Evolutionary conservation across 2,888 invertebrate genomes (phyloP), one percentile per base, ranked within the genome.

Genomic region (Aphodius sticticus): DNA sequence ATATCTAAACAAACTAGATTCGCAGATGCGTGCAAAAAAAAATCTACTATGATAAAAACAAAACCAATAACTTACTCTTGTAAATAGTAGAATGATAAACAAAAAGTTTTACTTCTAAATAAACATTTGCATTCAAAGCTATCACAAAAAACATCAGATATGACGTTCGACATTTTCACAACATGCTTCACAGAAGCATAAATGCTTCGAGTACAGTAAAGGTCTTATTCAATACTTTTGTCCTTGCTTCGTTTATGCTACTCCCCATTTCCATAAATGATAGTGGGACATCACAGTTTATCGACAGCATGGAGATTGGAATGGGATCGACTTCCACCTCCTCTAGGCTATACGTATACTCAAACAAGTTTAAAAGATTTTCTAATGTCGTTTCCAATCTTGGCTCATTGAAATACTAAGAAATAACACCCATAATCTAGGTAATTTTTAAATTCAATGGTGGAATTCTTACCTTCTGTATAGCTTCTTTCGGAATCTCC

Each of bases 211-310:
- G 15, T 3, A 77, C 77, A 36, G 0, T 9, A 5, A 81, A 12
- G 15, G 77, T 14, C 69, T 79, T 77, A 6, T 38, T 35, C 53
- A 81, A 9, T 15, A 69, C 76, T 16, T 38, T 14, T 3, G 14
- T 84, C 80, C 81, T 81, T 81, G 85, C 83, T 38, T 79, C 77
- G 12, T 81, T n/a, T 36, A 84, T 26, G 9, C 82, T 83, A 9
- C 76, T 74, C 37, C 83, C 84, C 36, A 72, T 35, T n/a, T 78
- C 84, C 53, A 84, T 37, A 75, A 83, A 38, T 9, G 82, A 79
- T 81, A 87, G 86, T 6, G 87, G 86, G 2, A 85, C 85, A 71
- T 87, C 87, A 12, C 84, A 82, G 78, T 84, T 86, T 76, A 87
- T 77, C 15, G 78, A 76, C 70, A 87, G 76, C 16, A 84, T 80